Evolutionary conservation across 2,113 vertebrate species (phyloP).

Genomic region (Heloderma charlesbogerti): DNA sequence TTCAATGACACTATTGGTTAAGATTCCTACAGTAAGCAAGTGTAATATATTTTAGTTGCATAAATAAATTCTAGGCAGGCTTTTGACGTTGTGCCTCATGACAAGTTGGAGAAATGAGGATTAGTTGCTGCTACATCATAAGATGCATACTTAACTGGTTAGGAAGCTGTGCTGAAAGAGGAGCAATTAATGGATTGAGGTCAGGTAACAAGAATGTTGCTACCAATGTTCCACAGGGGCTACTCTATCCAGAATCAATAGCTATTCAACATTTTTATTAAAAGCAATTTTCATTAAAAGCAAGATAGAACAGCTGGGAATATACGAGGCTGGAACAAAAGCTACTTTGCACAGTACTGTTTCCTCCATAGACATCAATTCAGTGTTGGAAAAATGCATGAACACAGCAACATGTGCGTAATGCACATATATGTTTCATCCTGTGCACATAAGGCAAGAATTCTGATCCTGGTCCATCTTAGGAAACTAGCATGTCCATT

Average conservation of each 20-base stretch:
- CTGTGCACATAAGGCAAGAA: not conserved
- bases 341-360: not conserved
- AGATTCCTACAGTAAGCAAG: not conserved
- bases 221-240: not conserved
- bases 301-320: no score
- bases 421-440: not conserved
- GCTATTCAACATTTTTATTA: not conserved
- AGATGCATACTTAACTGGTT: not conserved
- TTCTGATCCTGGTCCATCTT: not conserved
- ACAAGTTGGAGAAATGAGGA: not conserved
- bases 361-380: not conserved
- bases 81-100: not conserved
- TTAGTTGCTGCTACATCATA: not conserved
- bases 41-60: not conserved
- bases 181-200: not conserved
- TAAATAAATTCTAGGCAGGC: not conserved
- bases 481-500: not conserved
- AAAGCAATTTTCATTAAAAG: no score
- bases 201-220: not conserved
- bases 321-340: not conserved
- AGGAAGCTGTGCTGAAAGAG: not conserved
- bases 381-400: not conserved
- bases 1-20: not conserved
- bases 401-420: not conserved
- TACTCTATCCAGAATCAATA: not conserved